These are phyloP conservation scores for Rhinoraja longicauda DNA, from an alignment of 2,797 vertebrate genomes.

Conservation along the genomic window DNA sequence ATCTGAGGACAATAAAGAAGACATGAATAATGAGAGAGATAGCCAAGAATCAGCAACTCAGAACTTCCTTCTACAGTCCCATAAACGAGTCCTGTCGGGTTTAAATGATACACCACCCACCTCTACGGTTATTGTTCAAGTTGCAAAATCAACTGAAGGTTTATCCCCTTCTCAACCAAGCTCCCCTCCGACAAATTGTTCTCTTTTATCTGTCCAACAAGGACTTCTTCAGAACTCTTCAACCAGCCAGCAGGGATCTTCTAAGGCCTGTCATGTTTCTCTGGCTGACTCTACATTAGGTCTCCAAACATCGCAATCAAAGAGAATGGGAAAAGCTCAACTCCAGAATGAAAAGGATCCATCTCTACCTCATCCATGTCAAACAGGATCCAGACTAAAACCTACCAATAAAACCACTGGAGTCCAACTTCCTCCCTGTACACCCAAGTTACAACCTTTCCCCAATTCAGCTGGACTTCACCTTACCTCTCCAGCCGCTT, in stretches of 20 bases:
- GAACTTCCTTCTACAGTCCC: conserved; percentile 45
- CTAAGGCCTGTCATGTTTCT: neutral
- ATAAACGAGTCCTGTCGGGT: too few relatives aligned
- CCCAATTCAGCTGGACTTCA: neutral
- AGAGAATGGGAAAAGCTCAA: neutral
- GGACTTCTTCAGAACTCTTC: neutral
- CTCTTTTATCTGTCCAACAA: neutral
- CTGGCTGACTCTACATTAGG: neutral
- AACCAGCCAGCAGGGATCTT: neutral
- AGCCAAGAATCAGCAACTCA: neutral
- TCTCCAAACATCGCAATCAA: neutral
- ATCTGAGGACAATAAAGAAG: neutral
- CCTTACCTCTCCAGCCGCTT: neutral
- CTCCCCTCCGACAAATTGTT: neutral
- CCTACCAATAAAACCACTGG: too few relatives aligned
- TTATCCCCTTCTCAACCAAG: neutral
- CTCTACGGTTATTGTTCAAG: neutral
- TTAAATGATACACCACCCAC: neutral
- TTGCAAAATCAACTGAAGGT: too few relatives aligned
- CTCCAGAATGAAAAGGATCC: neutral
- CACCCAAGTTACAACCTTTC: too few relatives aligned
- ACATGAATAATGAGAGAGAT: too few relatives aligned
- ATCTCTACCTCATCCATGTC: neutral
- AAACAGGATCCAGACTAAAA: too few relatives aligned
- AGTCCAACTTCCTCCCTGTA: neutral